These are phyloP conservation scores for Monarcha castaneiventris DNA, from an alignment of 2,113 vertebrate species.

Conservation along the genomic window DNA sequence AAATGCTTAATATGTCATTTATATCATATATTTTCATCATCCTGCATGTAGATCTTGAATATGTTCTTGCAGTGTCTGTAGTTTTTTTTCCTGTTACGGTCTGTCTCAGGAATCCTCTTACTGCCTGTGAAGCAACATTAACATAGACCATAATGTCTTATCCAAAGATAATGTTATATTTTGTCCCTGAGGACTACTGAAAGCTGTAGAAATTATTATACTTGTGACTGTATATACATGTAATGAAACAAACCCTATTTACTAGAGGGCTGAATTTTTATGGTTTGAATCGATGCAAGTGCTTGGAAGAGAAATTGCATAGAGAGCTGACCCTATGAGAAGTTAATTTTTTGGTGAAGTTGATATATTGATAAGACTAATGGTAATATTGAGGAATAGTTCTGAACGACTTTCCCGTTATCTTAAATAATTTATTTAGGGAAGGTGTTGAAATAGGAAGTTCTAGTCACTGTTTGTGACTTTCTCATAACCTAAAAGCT, in stretches of 20 bases:
- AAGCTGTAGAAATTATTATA: background rate
- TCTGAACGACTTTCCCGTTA: background rate
- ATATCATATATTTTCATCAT: background rate
- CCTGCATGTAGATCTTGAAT: background rate
- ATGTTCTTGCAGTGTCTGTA: background rate
- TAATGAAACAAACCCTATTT: background rate
- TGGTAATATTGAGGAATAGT: background rate
- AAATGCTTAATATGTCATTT: background rate
- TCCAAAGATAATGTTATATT: background rate
- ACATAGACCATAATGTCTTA: background rate
- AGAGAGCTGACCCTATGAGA: background rate
- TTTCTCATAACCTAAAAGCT: background rate
- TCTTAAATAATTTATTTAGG: background rate
- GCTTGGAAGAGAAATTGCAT: background rate
- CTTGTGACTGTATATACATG: accelerated
- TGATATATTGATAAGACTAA: background rate
- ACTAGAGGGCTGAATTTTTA: background rate
- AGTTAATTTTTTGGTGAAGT: background rate
- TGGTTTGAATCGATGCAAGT: background rate
- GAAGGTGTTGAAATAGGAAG: background rate
- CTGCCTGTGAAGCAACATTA: background rate
- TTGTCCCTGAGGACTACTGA: background rate
- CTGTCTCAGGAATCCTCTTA: background rate
- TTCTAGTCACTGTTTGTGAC: background rate
- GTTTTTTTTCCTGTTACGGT: background rate